These are phyloP conservation scores for Heliconius hortense DNA, from an alignment of 2,888 invertebrate genomes.

Conservation along the genomic window DNA sequence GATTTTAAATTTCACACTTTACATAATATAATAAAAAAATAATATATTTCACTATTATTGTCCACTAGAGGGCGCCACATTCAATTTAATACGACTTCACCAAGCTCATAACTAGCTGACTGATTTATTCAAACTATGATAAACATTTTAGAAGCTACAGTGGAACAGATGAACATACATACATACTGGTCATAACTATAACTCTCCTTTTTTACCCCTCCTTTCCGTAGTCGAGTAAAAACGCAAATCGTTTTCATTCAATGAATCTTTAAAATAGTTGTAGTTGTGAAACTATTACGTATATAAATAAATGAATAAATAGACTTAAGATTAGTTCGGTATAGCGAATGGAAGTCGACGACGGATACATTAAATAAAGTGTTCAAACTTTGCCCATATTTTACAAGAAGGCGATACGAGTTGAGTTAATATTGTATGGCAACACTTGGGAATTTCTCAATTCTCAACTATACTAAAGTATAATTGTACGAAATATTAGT, in stretches of 20 bases:
- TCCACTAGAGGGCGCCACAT: no score
- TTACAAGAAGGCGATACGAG: slow-evolving; percentile 24
- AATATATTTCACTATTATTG: no score
- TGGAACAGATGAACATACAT: no score
- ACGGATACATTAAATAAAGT: slow-evolving; percentile 31
- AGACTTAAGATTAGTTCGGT: slow-evolving; percentile 26
- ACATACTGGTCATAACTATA: no score
- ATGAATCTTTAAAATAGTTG: slow-evolving; percentile 59
- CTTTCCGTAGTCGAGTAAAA: background rate
- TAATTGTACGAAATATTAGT: slow-evolving; percentile 15
- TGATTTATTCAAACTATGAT: no score
- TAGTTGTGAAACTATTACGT: slow-evolving; percentile 52
- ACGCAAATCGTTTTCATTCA: slow-evolving; percentile 38
- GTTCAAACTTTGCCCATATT: slow-evolving; percentile 32
- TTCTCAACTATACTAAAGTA: slow-evolving; percentile 18
- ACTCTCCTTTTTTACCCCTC: no score
- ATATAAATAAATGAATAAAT: slow-evolving; percentile 19
- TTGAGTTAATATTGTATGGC: slow-evolving; percentile 21
- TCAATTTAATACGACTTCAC: no score
- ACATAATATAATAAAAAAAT: no score
- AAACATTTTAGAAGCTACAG: no score
- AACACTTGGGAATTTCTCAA: slow-evolving; percentile 27
- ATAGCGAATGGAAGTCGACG: slow-evolving; percentile 24
- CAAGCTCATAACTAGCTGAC: no score
- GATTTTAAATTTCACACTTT: no score